Conservation (phyloP, 2,888 invertebrate species). For the Sycophila texana region DNA sequence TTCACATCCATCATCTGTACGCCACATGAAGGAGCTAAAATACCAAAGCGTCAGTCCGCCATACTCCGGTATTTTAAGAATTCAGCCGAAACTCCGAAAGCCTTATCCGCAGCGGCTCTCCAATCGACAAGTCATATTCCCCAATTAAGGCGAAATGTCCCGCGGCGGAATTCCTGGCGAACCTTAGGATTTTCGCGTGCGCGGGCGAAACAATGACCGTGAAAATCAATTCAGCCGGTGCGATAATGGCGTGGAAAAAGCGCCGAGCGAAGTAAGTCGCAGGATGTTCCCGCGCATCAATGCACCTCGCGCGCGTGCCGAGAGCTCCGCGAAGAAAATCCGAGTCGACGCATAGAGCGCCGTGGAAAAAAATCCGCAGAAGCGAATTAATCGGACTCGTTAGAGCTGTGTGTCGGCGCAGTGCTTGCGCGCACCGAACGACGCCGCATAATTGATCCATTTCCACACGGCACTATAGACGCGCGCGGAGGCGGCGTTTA, state of each 20-base stretch:
- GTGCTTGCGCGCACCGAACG: neutral
- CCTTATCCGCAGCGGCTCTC: neutral
- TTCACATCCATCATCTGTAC: conserved; percentile 6
- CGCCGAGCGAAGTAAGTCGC: conserved; percentile 32
- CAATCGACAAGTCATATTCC: neutral
- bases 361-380: conserved; percentile 1
- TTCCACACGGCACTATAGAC: conserved; percentile 11
- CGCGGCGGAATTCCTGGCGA: neutral
- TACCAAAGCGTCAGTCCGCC: conserved; percentile 14
- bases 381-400: conserved; percentile 41
- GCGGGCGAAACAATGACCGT: neutral
- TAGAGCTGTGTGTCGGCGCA: conserved; percentile 6
- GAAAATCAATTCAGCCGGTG: conserved; percentile 18
- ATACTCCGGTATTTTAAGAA: conserved; percentile 38
- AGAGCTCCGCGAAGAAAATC: neutral
- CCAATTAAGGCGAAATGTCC: neutral
- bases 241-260: neutral
- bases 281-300: conserved; percentile 35
- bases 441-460: conserved; percentile 48
- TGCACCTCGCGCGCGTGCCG: neutral
- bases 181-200: neutral
- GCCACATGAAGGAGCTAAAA: conserved; percentile 40
- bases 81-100: neutral
- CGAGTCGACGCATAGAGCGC: no score
- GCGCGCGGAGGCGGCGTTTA: conserved; percentile 27